Evolutionary conservation across 1,140 invertebrate genomes (phyloP).

Genomic region (Wasmannia auropunctata): DNA sequence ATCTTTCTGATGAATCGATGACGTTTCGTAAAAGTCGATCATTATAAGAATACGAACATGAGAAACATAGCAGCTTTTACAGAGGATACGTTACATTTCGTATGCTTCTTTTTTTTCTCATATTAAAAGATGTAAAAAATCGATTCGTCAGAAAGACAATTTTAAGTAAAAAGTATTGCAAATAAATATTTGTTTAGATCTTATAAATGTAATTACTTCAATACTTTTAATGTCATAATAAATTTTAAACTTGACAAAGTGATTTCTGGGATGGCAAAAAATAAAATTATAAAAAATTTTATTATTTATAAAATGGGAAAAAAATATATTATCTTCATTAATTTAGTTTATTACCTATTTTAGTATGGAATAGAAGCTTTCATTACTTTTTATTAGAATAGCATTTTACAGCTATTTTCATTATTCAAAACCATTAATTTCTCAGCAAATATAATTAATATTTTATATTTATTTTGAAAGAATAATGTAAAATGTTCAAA

Average conservation of each 20-base stretch:
- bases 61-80: neutral
- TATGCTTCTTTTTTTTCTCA: neutral
- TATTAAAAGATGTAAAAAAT: neutral
- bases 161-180: neutral
- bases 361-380: neutral
- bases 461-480: neutral
- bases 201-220: neutral
- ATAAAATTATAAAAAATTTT: neutral
- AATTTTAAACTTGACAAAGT: neutral
- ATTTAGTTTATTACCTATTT: neutral
- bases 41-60: neutral
- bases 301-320: neutral
- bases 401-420: neutral
- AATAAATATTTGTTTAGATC: neutral
- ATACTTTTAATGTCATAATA: neutral
- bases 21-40: neutral
- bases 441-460: neutral
- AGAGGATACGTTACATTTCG: neutral
- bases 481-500: neutral
- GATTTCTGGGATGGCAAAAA: neutral
- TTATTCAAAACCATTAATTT: neutral
- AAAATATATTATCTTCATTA: neutral
- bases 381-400: neutral
- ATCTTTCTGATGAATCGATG: slow-evolving; percentile 11
- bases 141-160: neutral